Evolutionary conservation across 2,113 vertebrate genomes (phyloP), one percentile per base, ranked within the genome.

Genomic region (Leptodactylus fuscus): DNA sequence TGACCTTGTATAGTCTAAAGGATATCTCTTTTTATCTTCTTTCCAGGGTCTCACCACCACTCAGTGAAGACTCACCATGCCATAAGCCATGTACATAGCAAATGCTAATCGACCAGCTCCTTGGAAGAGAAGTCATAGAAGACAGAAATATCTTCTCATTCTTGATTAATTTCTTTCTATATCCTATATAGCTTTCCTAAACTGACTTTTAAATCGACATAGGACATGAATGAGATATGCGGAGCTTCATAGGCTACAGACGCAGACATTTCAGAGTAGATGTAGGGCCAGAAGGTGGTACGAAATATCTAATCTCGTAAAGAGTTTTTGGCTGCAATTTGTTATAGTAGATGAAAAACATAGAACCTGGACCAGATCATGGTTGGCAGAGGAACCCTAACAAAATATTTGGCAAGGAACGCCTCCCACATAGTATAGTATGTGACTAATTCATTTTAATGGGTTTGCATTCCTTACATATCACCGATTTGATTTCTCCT

Each of bases 31-130:
- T 0, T 67, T 8, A 0, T 67, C 41, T 81, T 81, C 5, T 27
- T 81, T 81, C 3, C 41, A 81, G 79, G 27, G 46, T 81, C 79
- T 48, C 79, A 81, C 12, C 79, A 81, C 12, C 58, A 81, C 55
- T 29, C 58, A 67, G 2, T 67, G 58, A 46, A 62, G 38, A 46
- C 41, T 48, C 58, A 67, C 18, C 38, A 46, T 67, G 38, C 22
- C 5, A 46, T 24, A 32, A 67, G 79, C 27, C 41, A 48, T 38
- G 60, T 20, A 29, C 16, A 46, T 12, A 67, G 58, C 13, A n/a
- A 29, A 60, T 79, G 76, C 51, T 60, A 79, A 60, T n/a, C 60
- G 2, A n/a, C 9, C 15, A 16, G 15, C 44, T 48, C 10, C n/a
- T 75, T 27, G 49, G 15, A 27, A 32, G 46, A 76, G 41, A 27